Percentiles rank a stretch among this genome's conserved stretches.
Evolutionary conservation across 2,888 invertebrate genomes (phyloP).

Genomic region (Eilema depressum): DNA sequence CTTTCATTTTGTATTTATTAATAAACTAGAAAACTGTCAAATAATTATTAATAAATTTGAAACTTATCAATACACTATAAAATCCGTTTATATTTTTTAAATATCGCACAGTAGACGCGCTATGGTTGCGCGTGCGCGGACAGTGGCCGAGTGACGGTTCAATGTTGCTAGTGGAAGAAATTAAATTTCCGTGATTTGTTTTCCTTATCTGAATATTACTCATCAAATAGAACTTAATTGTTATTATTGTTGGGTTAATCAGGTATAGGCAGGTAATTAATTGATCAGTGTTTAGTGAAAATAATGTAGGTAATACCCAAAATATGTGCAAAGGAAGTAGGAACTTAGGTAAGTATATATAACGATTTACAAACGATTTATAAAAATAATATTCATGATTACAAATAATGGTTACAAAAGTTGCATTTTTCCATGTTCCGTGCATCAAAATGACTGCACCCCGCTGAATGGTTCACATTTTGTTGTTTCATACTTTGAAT

Average conservation of each 20-base stretch:
- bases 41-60: constrained; percentile 10
- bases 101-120: constrained; percentile 35
- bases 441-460: too few relatives aligned
- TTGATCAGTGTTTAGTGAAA: background rate
- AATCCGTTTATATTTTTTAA: constrained; percentile 25
- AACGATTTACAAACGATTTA: too few relatives aligned
- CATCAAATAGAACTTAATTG: background rate
- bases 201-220: background rate
- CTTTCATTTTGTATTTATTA: constrained; percentile 51
- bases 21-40: constrained; percentile 36
- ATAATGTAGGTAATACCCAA: too few relatives aligned
- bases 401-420: too few relatives aligned
- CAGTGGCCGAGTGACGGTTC: constrained; percentile 39
- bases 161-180: constrained; percentile 36
- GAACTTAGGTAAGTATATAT: too few relatives aligned
- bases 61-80: constrained; percentile 15
- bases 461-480: too few relatives aligned
- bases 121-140: constrained; percentile 45
- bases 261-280: background rate
- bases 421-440: too few relatives aligned
- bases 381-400: too few relatives aligned
- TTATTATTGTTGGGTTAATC: background rate
- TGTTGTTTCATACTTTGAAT: too few relatives aligned
- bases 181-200: constrained; percentile 11
- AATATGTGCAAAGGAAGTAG: too few relatives aligned